Percentiles rank a stretch among this genome's conserved stretches.
phyloP scores from a whole-genome alignment of 2,888 invertebrate species.

The Latrodectus elegans region DNA sequence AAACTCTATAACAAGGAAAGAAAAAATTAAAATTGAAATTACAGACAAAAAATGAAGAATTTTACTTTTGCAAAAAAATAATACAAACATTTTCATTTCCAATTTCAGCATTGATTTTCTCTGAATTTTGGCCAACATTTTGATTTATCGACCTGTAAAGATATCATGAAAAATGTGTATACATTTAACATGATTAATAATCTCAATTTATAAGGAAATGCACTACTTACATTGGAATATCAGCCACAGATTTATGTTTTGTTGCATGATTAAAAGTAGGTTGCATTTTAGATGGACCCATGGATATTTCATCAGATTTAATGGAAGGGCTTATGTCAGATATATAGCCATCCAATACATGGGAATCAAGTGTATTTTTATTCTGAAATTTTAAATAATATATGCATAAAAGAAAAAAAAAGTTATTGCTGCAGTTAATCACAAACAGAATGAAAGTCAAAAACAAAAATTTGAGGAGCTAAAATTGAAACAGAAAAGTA shows the following conservation, averaged over 20 bases:
- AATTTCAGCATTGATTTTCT: not conserved
- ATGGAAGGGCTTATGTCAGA: conserved; percentile 11
- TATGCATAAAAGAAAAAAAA: too few species aligned
- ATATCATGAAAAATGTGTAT: too few species aligned
- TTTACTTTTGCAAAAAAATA: not conserved
- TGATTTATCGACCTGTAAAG: conserved; percentile 29
- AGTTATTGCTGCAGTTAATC: too few species aligned
- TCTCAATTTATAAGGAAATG: not conserved
- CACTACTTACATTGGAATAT: conserved; percentile 55
- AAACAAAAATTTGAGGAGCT: too few species aligned
- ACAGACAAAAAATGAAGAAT: not conserved
- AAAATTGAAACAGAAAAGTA: too few species aligned
- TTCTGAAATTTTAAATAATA: conserved; percentile 11
- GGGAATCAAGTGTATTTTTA: conserved; percentile 21
- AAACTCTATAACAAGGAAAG: conserved; percentile 36
- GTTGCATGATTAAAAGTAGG: conserved; percentile 22
- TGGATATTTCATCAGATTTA: conserved; percentile 20
- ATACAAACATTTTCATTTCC: conserved; percentile 49
- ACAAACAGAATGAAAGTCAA: too few species aligned
- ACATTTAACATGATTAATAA: too few species aligned
- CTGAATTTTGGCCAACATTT: conserved; percentile 11
- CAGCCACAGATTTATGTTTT: conserved; percentile 51
- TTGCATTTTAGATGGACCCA: conserved; percentile 17
- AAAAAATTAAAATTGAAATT: not conserved
- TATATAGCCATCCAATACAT: not conserved